Conservation (phyloP, 2,113 vertebrate genomes). For the Cinclus cinclus region DNA sequence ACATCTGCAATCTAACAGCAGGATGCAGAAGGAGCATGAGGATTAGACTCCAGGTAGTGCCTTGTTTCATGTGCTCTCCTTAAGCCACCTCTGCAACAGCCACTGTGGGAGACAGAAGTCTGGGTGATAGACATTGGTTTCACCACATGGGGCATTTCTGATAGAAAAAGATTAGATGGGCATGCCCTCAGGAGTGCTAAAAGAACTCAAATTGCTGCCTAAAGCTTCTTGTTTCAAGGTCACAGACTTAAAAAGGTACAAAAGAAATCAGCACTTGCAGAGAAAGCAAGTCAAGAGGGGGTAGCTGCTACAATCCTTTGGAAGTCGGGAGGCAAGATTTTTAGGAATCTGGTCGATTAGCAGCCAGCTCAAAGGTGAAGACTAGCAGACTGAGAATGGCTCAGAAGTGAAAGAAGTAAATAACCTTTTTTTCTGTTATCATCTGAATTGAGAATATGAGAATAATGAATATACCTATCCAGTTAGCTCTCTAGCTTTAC, state of each 20-base stretch:
- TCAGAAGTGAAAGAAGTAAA: not conserved
- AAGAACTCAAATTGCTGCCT: not conserved
- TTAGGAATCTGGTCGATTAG: not conserved
- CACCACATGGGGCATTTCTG: not conserved
- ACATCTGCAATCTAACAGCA: not conserved
- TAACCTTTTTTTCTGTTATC: not conserved
- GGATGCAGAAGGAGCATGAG: not conserved
- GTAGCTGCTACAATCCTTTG: not conserved
- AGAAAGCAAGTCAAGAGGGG: not conserved
- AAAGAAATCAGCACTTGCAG: not conserved
- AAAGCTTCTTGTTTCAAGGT: not conserved
- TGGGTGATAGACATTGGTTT: not conserved
- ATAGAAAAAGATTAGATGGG: not conserved
- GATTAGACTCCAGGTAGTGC: not conserved
- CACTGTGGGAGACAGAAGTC: not conserved
- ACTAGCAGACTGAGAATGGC: not conserved
- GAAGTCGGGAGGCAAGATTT: not conserved
- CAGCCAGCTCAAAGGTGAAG: not conserved
- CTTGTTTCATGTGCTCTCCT: not conserved
- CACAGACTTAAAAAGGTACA: not conserved
- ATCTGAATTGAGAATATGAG: not conserved
- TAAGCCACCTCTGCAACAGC: not conserved
- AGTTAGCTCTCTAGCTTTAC: not conserved
- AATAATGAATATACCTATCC: not conserved
- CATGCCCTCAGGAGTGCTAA: not conserved